Evolutionary conservation across 2,888 invertebrate species (phyloP), one percentile per base, ranked within the genome.

Genomic region (Synergus umbraculus): DNA sequence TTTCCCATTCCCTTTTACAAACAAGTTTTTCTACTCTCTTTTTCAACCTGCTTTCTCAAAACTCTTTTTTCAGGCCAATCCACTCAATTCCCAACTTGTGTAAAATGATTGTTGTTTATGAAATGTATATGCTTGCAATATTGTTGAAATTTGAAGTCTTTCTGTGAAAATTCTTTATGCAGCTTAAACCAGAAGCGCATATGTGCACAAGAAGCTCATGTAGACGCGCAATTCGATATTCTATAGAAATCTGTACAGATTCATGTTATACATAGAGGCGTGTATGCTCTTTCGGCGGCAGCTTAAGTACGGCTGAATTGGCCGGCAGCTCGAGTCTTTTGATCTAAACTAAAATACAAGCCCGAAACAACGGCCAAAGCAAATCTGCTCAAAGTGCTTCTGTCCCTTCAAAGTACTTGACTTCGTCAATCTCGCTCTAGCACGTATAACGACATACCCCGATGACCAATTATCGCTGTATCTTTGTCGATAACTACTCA

Each of bases 381-480:
- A 90, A 91, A 91, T 91, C 89, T 86, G 90, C 87, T 90, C 91
- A 91, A 91, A 91, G 91, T 90, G 88, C 85, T 86, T 86, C 83
- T 88, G 84, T 85, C 86, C 86, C 89, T 89, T 89, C 89, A 89
- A 89, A 89, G 90, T 90, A 86, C 87, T 86, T 86, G 86, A 82
- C 83, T 85, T 84, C 88, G 87, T 86, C 88, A 86, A 85, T 90
- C 89, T 89, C 87, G 86, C 86, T 89, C 86, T 84, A 79, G 73
- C 85, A 64, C 84, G 83, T 87, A 84, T 88, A 87, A 86, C 86
- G 85, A 78, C 83, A 91, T 91, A 91, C 89, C 89, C 89, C 89
- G 89, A 91, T 91, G 91, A 91, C 89, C 91, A 91, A 91, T 91
- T 91, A 91, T 91, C 90, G 88, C 87, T 88, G 89, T 91, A 90